phyloP scores from a whole-genome alignment of 2,797 vertebrate genomes.

The Notolepis coatsorum region DNA sequence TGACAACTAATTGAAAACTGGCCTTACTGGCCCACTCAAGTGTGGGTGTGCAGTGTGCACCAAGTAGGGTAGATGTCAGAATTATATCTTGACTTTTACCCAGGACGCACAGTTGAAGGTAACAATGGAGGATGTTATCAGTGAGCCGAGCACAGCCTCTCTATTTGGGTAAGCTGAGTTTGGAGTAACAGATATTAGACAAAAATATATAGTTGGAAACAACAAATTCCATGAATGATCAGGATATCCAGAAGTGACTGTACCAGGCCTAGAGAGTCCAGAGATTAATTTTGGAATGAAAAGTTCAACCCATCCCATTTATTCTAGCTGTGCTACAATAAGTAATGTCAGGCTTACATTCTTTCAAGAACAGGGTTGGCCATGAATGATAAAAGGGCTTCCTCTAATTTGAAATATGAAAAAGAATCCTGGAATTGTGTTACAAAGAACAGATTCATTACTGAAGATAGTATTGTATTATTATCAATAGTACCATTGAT shows the following conservation, averaged over 20 bases:
- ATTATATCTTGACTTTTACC: background rate
- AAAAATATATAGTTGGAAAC: background rate
- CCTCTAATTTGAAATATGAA: background rate
- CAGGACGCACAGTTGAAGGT: background rate
- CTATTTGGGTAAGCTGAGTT: background rate
- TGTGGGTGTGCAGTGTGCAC: background rate
- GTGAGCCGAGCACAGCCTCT: background rate
- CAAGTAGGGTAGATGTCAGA: background rate
- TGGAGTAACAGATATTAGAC: background rate
- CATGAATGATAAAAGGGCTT: background rate
- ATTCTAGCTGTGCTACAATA: background rate
- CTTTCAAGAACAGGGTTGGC: background rate
- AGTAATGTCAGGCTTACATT: background rate
- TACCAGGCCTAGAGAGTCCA: background rate
- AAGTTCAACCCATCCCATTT: background rate
- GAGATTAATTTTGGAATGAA: background rate
- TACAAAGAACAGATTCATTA: background rate
- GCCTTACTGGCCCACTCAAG: conserved; percentile 1
- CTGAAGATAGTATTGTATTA: background rate
- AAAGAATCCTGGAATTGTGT: background rate
- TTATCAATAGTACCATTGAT: conserved; percentile 15
- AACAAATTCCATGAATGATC: background rate
- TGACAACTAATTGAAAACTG: conserved; percentile 31
- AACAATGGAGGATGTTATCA: conserved; percentile 8
- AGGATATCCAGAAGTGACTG: too few species aligned